These are phyloP conservation scores for Apoda limacodes DNA, from an alignment of 2,888 invertebrate genomes.

Conservation along the genomic window DNA sequence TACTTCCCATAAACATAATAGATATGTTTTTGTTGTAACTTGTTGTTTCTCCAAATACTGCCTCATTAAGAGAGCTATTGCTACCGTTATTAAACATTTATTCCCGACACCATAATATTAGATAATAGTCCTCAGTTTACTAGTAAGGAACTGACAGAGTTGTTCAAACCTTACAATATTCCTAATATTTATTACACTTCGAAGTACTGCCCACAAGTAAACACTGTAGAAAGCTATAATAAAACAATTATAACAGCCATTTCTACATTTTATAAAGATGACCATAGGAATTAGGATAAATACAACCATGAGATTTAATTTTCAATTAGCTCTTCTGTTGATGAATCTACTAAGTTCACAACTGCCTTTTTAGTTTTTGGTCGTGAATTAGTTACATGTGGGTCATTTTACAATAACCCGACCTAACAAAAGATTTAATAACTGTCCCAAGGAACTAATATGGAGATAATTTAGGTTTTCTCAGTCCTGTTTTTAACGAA, in stretches of 20 bases:
- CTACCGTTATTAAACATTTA: slow-evolving; percentile 3
- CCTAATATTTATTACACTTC: slow-evolving; percentile 19
- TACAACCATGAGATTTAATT: slow-evolving; percentile 18
- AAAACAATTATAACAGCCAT: slow-evolving; percentile 17
- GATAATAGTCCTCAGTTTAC: slow-evolving; percentile 23
- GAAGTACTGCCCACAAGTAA: slow-evolving; percentile 11
- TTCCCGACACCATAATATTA: slow-evolving; percentile 18
- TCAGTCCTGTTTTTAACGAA: slow-evolving; percentile 15
- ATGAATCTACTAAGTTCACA: slow-evolving; percentile 19
- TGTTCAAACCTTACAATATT: slow-evolving; percentile 20
- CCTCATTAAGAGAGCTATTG: slow-evolving; percentile 8
- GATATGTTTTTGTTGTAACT: slow-evolving; percentile 13
- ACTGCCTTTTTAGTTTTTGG: slow-evolving; percentile 18
- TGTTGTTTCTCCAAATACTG: slow-evolving; percentile 19
- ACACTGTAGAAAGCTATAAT: slow-evolving; percentile 20
- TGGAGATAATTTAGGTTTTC: slow-evolving; percentile 15
- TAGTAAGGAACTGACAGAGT: slow-evolving; percentile 2
- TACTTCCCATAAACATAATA: slow-evolving; percentile 11
- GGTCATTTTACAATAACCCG: slow-evolving; percentile 9
- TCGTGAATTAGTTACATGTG: slow-evolving; percentile 16
- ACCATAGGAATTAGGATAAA: slow-evolving; percentile 21
- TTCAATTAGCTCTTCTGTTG: slow-evolving; percentile 20
- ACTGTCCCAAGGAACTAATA: slow-evolving; percentile 16
- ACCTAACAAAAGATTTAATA: slow-evolving; percentile 8
- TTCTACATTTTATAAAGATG: slow-evolving; percentile 15